Evolutionary conservation across 1,140 invertebrate species (phyloP).

Genomic region (Drosophila triauraria): DNA sequence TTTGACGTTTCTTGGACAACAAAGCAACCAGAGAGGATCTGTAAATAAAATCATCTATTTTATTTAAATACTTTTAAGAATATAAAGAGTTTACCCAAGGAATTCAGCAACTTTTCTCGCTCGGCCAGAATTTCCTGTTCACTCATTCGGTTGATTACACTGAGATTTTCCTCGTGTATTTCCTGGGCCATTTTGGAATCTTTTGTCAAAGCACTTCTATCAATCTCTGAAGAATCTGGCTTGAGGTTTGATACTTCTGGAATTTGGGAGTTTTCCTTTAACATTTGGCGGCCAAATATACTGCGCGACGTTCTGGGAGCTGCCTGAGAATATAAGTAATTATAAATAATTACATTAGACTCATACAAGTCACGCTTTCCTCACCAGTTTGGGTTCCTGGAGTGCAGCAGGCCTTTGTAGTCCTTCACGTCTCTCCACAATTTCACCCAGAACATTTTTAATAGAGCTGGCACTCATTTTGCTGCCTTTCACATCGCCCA

Average conservation of each 20-base stretch:
- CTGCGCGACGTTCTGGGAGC: conserved; percentile 32
- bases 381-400: conserved; percentile 9
- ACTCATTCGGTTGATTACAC: conserved; percentile 89
- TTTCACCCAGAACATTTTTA: conserved; percentile 87
- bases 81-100: conserved; percentile 86
- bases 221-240: background rate
- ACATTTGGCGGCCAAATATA: conserved; percentile 55
- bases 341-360: background rate
- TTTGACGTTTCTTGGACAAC: conserved; percentile 87
- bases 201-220: conserved; percentile 86
- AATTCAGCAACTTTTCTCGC: conserved; percentile 88
- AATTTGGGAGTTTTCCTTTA: background rate
- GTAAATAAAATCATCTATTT: background rate
- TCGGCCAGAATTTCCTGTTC: conserved; percentile 91
- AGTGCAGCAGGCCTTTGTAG: background rate
- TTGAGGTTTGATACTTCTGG: background rate
- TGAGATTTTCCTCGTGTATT: conserved; percentile 92
- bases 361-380: background rate
- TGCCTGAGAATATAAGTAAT: conserved; percentile 3
- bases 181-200: conserved; percentile 86
- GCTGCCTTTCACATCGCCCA: conserved; percentile 60
- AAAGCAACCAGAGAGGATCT: conserved; percentile 85
- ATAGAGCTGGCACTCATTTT: conserved; percentile 44
- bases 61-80: background rate
- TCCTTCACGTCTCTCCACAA: conserved; percentile 86